phyloP scores from a whole-genome alignment of 2,797 vertebrate genomes.

The Diplodus sargus region DNA sequence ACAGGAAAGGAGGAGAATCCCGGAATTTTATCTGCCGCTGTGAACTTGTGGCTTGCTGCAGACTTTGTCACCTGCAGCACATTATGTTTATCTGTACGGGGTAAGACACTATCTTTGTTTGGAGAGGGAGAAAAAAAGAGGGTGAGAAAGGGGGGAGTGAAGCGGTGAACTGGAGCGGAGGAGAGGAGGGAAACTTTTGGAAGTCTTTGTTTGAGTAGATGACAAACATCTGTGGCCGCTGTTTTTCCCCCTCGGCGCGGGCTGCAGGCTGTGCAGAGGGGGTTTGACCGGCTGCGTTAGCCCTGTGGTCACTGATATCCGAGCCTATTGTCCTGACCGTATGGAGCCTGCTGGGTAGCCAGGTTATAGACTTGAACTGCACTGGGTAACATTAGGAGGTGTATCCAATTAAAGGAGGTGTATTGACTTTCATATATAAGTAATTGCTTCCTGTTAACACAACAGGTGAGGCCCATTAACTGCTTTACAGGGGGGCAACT shows the following conservation, averaged over 20 bases:
- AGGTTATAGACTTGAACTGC: constrained; percentile 65
- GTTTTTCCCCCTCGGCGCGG: constrained; percentile 45
- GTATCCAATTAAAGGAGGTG: constrained; percentile 78
- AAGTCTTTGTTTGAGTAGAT: constrained; percentile 78
- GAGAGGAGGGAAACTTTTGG: constrained; percentile 70
- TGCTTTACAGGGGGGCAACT: constrained; percentile 58
- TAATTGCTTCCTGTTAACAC: constrained; percentile 80
- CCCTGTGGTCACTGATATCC: constrained; percentile 68
- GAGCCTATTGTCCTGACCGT: constrained; percentile 69
- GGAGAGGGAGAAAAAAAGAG: not conserved
- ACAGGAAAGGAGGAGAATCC: constrained; percentile 52
- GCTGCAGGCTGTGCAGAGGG: constrained; percentile 57
- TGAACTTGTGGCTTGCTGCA: constrained; percentile 40
- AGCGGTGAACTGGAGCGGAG: constrained; percentile 25
- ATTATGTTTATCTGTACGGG: constrained; percentile 60
- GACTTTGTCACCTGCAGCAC: constrained; percentile 66
- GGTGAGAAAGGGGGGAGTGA: not conserved
- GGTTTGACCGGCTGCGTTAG: constrained; percentile 53
- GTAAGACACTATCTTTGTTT: constrained; percentile 74
- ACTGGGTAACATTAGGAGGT: constrained; percentile 77
- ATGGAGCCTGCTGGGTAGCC: constrained; percentile 53
- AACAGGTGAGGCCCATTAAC: constrained; percentile 75
- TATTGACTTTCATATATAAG: constrained; percentile 78
- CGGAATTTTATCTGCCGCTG: constrained; percentile 51
- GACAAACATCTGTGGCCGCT: constrained; percentile 81